phyloP scores from a whole-genome alignment of 2,888 invertebrate species.

The Drosophila subquinaria region DNA sequence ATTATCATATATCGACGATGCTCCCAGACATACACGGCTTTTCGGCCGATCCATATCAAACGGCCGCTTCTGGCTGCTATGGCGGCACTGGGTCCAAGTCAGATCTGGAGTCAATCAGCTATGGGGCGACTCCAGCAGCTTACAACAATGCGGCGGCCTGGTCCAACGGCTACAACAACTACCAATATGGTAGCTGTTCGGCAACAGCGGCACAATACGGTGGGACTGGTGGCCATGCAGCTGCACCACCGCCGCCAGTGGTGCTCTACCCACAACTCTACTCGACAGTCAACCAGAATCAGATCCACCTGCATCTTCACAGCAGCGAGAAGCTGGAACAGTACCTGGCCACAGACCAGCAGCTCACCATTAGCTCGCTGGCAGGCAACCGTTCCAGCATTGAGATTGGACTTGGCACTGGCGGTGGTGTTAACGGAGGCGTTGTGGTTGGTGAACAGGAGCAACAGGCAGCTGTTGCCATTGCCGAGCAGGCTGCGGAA shows the following conservation, averaged over 20 bases:
- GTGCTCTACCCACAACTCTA: conserved; percentile 92
- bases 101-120: conserved; percentile 83
- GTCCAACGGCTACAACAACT: conserved; percentile 90
- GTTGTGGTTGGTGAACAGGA: conserved; percentile 77
- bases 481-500: conserved; percentile 47
- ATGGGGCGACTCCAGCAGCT: conserved; percentile 73
- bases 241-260: conserved; percentile 87
- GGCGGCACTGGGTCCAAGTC: conserved; percentile 66
- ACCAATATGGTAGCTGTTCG: conserved; percentile 88
- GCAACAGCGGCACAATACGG: conserved; percentile 73
- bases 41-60: conserved; percentile 86
- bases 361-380: conserved; percentile 88
- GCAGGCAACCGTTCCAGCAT: conserved; percentile 86
- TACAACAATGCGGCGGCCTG: conserved; percentile 84
- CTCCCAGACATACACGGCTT: conserved; percentile 87
- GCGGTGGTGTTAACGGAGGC: conserved; percentile 2
- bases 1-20: conserved; percentile 87
- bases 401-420: conserved; percentile 86
- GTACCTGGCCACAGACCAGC: conserved; percentile 87
- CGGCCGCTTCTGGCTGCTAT: conserved; percentile 68
- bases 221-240: conserved; percentile 51
- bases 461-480: conserved; percentile 50
- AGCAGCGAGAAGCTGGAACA: conserved; percentile 89
- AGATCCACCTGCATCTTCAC: conserved; percentile 93
- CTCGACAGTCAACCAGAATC: conserved; percentile 94